Conservation (phyloP, 2,113 vertebrate species). For the Clarias gariepinus region DNA sequence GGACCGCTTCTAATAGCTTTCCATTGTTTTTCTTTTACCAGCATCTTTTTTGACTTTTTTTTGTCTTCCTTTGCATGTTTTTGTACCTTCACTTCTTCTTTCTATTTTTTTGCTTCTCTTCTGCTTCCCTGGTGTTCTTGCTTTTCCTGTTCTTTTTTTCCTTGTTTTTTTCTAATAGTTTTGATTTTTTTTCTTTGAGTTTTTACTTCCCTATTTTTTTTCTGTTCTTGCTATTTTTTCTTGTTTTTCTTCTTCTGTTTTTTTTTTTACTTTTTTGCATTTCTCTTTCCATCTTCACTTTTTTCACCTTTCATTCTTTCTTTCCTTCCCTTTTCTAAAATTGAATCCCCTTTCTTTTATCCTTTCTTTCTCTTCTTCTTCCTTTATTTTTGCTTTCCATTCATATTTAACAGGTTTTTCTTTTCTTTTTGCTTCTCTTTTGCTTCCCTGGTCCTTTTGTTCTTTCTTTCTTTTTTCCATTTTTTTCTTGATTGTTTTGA, state of each 20-base stretch:
- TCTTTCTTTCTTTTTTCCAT: neutral
- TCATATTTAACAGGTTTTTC: too few relatives aligned
- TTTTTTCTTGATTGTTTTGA: neutral
- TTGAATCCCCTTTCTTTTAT: neutral
- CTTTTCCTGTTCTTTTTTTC: neutral
- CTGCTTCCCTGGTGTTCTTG: neutral
- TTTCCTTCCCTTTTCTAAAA: neutral
- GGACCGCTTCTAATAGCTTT: neutral
- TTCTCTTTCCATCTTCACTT: neutral
- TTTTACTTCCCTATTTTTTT: conserved; percentile 23
- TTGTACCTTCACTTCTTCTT: neutral
- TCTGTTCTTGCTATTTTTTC: neutral
- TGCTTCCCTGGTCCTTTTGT: neutral
- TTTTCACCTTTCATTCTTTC: conserved; percentile 1
- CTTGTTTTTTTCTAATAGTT: neutral
- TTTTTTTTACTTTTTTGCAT: neutral
- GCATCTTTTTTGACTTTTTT: neutral
- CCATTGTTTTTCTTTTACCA: too few relatives aligned
- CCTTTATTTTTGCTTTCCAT: neutral
- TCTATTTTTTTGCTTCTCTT: neutral
- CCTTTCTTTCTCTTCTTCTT: conserved; percentile 28
- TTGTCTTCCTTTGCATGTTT: neutral
- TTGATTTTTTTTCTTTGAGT: neutral
- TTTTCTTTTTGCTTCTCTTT: neutral
- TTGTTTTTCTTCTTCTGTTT: neutral